Conservation (phyloP, 2,888 invertebrate species). For the Pandemis heparana region DNA sequence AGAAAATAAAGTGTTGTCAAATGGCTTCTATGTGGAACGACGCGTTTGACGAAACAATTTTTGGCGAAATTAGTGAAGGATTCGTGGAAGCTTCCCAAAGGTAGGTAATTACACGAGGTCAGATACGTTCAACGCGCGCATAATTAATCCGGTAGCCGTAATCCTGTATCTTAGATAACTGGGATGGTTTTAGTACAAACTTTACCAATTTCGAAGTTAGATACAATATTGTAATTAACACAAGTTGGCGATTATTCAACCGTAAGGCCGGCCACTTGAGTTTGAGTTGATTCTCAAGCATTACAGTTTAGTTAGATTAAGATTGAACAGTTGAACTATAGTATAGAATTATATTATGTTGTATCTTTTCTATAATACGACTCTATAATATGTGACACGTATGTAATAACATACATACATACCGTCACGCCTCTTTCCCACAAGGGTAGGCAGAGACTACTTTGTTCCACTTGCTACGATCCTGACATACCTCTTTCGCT, state of each 20-base stretch:
- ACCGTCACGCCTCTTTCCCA: too few relatives aligned
- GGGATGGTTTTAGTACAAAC: slow-evolving; percentile 12
- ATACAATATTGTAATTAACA: slow-evolving; percentile 20
- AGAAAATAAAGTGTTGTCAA: too few relatives aligned
- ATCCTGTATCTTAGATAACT: background rate
- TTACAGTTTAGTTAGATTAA: background rate
- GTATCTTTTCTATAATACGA: too few relatives aligned
- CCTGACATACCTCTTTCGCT: too few relatives aligned
- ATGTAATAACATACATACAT: too few relatives aligned
- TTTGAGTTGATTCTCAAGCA: background rate
- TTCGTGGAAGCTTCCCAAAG: background rate
- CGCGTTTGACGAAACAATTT: too few relatives aligned
- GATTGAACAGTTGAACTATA: background rate
- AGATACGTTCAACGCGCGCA: background rate
- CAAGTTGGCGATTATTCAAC: background rate
- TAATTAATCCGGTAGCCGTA: background rate
- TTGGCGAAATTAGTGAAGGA: too few relatives aligned
- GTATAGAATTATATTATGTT: background rate
- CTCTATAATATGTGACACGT: too few relatives aligned
- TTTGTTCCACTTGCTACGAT: too few relatives aligned
- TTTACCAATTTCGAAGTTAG: slow-evolving; percentile 34
- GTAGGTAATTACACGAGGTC: background rate
- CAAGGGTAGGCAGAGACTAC: too few relatives aligned
- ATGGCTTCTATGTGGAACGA: too few relatives aligned
- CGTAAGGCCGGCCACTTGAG: background rate